Evolutionary conservation across 2,888 invertebrate genomes (phyloP), one percentile per base, ranked within the genome.

Genomic region (Caenorhabditis panamensis): DNA sequence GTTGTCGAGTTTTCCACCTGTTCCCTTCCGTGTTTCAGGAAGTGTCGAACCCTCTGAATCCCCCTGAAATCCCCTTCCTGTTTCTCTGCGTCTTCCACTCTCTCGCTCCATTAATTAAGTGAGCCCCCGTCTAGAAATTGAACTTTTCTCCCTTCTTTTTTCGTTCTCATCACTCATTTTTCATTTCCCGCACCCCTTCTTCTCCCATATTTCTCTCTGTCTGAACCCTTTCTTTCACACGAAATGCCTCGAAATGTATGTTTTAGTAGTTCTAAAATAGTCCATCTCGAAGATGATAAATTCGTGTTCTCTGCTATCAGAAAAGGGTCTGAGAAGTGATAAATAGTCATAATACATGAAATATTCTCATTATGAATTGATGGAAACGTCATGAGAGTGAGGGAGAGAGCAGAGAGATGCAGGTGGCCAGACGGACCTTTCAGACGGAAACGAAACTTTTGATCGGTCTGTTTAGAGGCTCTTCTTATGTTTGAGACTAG

Each of bases 381-480:
- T 47, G 47, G 11, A 47, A 18, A 47, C 47, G 47, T 47, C 47
- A 47, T 18, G 47, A 47, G 47, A 47, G 41, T 11, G 41, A n/a
- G 47, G 3, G 47, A 47, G 47, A 47, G 18, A 47, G 31, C 31
- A 9, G 5, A 47, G 47, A 47, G 47, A 47, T 5, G n/a, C 20
- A 47, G 47, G 18, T 18, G 18, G 47, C 18, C 9, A 47, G 47
- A 47, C 18, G 11, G 11, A 6, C 5, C 8, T 31, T 31, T 9
- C 31, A 31, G 31, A 31, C 31, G 31, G 9, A 31, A 31, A 31
- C 9, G 5, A 31, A 6, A 31, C 13, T 41, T 41, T 13, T 41
- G 2, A 13, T 11, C 8, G 6, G 41, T 6, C 2, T 41, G n/a
- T n/a, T n/a, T n/a, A n/a, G n/a, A n/a, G n/a, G n/a, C n/a, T n/a